Evolutionary conservation across 2,888 invertebrate species (phyloP).

Genomic region (Tetropium fuscum): DNA sequence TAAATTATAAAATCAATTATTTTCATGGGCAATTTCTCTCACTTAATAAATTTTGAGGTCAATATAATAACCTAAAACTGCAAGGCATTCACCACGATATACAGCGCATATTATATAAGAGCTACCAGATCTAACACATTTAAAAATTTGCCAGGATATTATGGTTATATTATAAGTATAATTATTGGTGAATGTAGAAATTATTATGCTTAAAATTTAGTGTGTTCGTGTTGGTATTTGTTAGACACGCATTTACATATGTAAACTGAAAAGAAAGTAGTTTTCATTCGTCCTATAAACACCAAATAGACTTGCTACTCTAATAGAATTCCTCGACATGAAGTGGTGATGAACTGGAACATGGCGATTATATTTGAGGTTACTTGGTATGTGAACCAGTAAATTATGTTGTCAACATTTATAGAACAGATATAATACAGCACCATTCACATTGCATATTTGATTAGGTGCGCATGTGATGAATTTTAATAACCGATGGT

Average conservation of each 20-base stretch:
- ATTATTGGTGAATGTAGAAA: no score
- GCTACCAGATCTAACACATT: no score
- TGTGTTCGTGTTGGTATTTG: no score
- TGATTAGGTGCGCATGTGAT: slow-evolving; percentile 46
- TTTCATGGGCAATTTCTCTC: slow-evolving; percentile 8
- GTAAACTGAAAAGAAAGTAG: slow-evolving; percentile 1
- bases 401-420: slow-evolving; percentile 52
- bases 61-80: slow-evolving; percentile 4
- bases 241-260: no score
- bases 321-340: slow-evolving; percentile 36
- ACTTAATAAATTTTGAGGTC: slow-evolving; percentile 13
- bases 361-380: slow-evolving; percentile 49
- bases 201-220: no score
- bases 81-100: neutral
- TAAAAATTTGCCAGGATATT: no score
- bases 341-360: slow-evolving; percentile 40
- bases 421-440: slow-evolving; percentile 54
- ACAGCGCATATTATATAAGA: no score
- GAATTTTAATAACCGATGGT: slow-evolving; percentile 49
- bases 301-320: slow-evolving; percentile 20
- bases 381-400: slow-evolving; percentile 51
- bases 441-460: slow-evolving; percentile 49
- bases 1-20: slow-evolving; percentile 3
- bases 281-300: neutral
- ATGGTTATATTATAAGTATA: no score